Evolutionary conservation across 1,140 invertebrate genomes (phyloP).

Genomic region (Ericerus pela): DNA sequence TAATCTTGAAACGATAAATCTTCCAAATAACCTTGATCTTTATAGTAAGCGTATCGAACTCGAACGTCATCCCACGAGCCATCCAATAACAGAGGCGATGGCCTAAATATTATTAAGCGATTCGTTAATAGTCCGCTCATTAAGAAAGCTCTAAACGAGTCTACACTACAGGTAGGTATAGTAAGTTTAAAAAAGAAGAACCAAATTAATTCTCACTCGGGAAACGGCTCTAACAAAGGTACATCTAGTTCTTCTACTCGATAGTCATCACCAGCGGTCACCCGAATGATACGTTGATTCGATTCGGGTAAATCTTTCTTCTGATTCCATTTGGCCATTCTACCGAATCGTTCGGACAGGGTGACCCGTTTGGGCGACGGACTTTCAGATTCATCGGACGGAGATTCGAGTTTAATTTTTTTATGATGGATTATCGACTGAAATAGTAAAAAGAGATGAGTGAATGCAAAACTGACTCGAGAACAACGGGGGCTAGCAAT

Average conservation of each 20-base stretch:
- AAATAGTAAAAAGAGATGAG: neutral
- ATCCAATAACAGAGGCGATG: conserved; percentile 38
- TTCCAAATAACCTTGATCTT: conserved; percentile 65
- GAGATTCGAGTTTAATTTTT: conserved; percentile 27
- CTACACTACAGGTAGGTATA: neutral
- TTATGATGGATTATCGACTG: conserved; percentile 28
- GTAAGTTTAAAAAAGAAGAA: neutral
- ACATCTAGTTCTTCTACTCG: conserved; percentile 25
- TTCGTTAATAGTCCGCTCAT: too few species aligned
- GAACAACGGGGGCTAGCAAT: neutral
- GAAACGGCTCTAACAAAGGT: conserved; percentile 20
- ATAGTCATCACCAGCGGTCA: conserved; percentile 55
- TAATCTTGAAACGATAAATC: conserved; percentile 65
- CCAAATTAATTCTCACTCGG: conserved; percentile 13
- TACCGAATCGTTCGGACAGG: conserved; percentile 66
- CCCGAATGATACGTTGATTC: conserved; percentile 51
- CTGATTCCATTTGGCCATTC: conserved; percentile 79
- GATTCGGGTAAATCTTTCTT: conserved; percentile 45
- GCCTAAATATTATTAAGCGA: conserved; percentile 34
- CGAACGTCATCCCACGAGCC: conserved; percentile 69
- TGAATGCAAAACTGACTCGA: neutral
- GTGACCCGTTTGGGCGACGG: conserved; percentile 39
- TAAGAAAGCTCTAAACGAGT: conserved; percentile 19
- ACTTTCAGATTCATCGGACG: conserved; percentile 28
- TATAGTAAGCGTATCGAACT: conserved; percentile 71